Conservation (phyloP, 1,140 invertebrate genomes). For the Zaprionus ornatus region DNA sequence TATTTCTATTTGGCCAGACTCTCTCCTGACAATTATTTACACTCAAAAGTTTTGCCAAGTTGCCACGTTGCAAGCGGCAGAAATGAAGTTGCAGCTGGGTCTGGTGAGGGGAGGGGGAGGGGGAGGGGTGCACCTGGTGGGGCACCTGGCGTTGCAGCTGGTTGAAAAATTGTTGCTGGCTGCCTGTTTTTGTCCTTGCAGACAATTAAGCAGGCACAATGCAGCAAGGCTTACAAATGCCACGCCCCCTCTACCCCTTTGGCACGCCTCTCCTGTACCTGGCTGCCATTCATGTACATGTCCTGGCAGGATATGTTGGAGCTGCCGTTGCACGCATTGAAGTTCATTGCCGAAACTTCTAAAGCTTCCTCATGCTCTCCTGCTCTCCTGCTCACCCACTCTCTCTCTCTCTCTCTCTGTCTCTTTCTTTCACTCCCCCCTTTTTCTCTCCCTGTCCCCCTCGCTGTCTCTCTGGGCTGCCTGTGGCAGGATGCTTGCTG, state of each 20-base stretch:
- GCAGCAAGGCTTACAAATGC: slow-evolving; percentile 55
- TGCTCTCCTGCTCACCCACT: not conserved
- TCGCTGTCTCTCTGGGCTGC: not conserved
- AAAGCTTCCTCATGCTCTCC: not conserved
- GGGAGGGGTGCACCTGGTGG: not conserved
- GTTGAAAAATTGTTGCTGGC: not conserved
- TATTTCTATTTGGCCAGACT: slow-evolving; percentile 46
- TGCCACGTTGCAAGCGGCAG: slow-evolving; percentile 40
- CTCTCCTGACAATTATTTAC: slow-evolving; percentile 74
- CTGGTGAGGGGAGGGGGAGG: not conserved
- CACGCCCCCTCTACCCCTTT: not conserved
- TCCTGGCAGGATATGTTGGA: slow-evolving; percentile 68
- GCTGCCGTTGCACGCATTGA: slow-evolving; percentile 38
- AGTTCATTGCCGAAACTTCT: slow-evolving; percentile 78
- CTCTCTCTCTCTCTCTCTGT: not conserved
- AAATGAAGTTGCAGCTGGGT: slow-evolving; percentile 63
- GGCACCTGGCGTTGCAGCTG: too few species aligned
- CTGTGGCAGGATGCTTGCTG: slow-evolving; percentile 43
- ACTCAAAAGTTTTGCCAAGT: slow-evolving; percentile 74
- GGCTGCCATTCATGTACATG: slow-evolving; percentile 31
- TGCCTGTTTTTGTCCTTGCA: slow-evolving; percentile 68
- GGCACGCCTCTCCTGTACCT: slow-evolving; percentile 16
- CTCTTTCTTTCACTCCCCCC: not conserved
- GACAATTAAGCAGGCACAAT: slow-evolving; percentile 80
- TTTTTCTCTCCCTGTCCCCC: too few species aligned